Evolutionary conservation across 2,888 invertebrate species (phyloP), one percentile per base, ranked within the genome.

Genomic region (Pollenia amentaria): DNA sequence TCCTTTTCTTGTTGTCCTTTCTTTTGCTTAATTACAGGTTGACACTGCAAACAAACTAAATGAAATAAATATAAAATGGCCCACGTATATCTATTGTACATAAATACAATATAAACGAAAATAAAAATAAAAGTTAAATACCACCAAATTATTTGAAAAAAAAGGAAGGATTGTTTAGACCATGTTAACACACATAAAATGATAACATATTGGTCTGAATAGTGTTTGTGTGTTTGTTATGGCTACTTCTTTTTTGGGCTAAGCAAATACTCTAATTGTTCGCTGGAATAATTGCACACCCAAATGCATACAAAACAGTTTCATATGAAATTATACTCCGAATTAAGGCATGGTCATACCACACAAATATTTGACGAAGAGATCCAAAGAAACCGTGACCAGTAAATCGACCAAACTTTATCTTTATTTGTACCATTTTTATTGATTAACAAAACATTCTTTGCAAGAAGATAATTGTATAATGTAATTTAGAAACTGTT

Each of bases 191-290:
- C 16, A 82, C 29, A 67, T 57, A 72, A 67, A 67, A 72, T 64
- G 44, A 46, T 64, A 79, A 51, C 79, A 70, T 70, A 78, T 79
- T 70, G 51, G 21, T 70, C n/a, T 42, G 29, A 51, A 65, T 53
- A 51, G 42, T 2, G 51, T 42, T 4, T 46, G 16, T 75, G 46
- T 38, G 38, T 69, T 11, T 42, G 21, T 40, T 65, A 4, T 42
- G 64, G 40, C 46, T 44, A 64, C 64, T 40, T 73, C 65, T 16
- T 73, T 77, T 82, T 51, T 80, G 73, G 84, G 87, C 77, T 78
- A 87, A 87, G 57, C 80, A 87, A 87, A 87, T 87, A 86, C 60
- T 62, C n/a, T 77, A 81, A 87, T 85, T 85, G 85, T 77, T 46
- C 77, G 53, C 62, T 62, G 53, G 65, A 81, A 85, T 85, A 77